Conservation (phyloP, 2,113 vertebrate genomes). For the Tragulus kanchil region DNA sequence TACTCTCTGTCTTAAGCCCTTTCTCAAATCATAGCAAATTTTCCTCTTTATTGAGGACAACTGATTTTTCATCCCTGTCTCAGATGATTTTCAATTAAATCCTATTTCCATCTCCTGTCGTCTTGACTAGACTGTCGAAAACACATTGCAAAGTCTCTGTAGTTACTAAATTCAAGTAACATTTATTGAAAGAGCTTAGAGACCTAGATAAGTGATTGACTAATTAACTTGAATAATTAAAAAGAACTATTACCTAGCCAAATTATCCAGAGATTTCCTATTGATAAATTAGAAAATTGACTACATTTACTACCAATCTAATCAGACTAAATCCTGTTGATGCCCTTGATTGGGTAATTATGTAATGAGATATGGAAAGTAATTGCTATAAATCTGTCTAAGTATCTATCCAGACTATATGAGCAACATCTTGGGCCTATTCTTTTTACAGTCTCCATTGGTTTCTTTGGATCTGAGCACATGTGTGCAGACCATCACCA, state of each 20-base stretch:
- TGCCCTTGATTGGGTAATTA: slow-evolving; percentile 68
- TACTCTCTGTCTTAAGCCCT: background rate
- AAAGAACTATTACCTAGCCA: slow-evolving; percentile 83
- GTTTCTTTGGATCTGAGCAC: slow-evolving; percentile 14
- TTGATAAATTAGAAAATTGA: slow-evolving; percentile 82
- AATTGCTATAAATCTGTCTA: slow-evolving; percentile 49
- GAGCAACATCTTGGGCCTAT: background rate
- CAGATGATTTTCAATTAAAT: background rate
- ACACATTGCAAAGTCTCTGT: slow-evolving; percentile 77
- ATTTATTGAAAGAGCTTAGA: slow-evolving; percentile 83
- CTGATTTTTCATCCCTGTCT: background rate
- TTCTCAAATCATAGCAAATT: background rate
- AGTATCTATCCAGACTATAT: background rate
- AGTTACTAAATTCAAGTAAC: slow-evolving; percentile 84
- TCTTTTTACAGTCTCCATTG: background rate
- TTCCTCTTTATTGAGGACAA: background rate
- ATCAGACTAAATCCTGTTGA: slow-evolving; percentile 80
- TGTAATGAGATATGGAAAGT: slow-evolving; percentile 50
- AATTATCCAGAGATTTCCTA: slow-evolving; percentile 81
- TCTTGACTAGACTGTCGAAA: background rate
- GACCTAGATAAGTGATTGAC: slow-evolving; percentile 76
- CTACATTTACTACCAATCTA: slow-evolving; percentile 74
- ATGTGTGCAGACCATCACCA: background rate
- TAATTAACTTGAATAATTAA: slow-evolving; percentile 83
- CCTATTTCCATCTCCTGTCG: background rate